Evolutionary conservation across 2,113 vertebrate genomes (phyloP).

Genomic region (Pelecanus crispus): DNA sequence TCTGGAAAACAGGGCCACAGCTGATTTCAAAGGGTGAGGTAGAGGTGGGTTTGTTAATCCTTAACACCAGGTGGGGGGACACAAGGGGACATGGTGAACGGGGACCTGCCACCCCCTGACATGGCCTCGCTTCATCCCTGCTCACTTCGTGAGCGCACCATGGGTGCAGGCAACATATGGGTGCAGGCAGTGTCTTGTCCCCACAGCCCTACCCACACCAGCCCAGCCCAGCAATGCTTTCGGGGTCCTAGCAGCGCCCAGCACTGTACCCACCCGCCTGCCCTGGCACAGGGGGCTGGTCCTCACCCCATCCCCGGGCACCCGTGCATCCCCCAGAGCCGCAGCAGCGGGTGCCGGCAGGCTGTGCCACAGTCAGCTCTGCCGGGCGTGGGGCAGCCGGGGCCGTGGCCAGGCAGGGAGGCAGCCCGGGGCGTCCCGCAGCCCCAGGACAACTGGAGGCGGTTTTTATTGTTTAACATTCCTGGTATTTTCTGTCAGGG

Average conservation of each 20-base stretch:
- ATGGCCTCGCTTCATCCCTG: accelerated
- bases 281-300: neutral
- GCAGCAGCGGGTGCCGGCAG: accelerated
- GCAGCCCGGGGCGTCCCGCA: accelerated
- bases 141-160: accelerated
- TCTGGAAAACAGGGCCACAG: neutral
- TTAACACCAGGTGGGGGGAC: neutral
- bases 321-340: neutral
- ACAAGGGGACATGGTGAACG: neutral
- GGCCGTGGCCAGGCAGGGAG: neutral
- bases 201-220: neutral
- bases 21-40: neutral
- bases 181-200: neutral
- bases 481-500: conserved; percentile 71
- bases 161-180: neutral
- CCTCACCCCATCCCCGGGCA: neutral
- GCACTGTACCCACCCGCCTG: neutral
- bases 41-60: neutral
- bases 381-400: neutral
- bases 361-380: neutral
- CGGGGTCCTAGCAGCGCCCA: too few relatives aligned
- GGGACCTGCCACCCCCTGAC: neutral
- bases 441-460: conserved; percentile 61
- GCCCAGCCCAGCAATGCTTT: neutral
- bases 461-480: conserved; percentile 71